Conservation (phyloP, 2,888 invertebrate genomes). For the Mayetiola destructor region DNA sequence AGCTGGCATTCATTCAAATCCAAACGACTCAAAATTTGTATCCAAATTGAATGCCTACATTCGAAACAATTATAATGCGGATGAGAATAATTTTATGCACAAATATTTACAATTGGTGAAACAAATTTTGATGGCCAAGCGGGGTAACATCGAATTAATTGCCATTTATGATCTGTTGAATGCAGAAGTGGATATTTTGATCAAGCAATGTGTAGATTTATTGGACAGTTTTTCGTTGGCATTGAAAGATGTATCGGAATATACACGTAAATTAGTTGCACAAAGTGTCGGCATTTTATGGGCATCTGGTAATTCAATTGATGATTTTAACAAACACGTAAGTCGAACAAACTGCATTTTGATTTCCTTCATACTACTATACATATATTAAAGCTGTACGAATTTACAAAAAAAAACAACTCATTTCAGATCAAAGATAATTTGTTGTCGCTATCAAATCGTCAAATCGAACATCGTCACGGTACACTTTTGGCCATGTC, state of each 20-base stretch:
- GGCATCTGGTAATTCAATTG: slow-evolving; percentile 39
- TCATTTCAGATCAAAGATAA: slow-evolving; percentile 24
- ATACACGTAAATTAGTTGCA: slow-evolving; percentile 56
- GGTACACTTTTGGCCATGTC: slow-evolving; percentile 61
- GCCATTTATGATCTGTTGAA: slow-evolving; percentile 76
- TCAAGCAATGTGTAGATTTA: slow-evolving; percentile 43
- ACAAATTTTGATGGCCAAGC: slow-evolving; percentile 46
- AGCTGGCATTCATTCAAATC: slow-evolving; percentile 45
- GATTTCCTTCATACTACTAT: too few relatives aligned
- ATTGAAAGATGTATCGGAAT: slow-evolving; percentile 58
- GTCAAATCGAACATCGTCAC: slow-evolving; percentile 56
- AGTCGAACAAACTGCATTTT: background rate
- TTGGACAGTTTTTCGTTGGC: slow-evolving; percentile 32
- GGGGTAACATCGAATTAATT: slow-evolving; percentile 47
- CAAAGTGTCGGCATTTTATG: slow-evolving; percentile 60
- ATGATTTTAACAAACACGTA: slow-evolving; percentile 41
- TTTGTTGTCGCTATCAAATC: slow-evolving; percentile 26
- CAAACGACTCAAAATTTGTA: slow-evolving; percentile 38
- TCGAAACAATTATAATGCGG: slow-evolving; percentile 37
- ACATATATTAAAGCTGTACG: background rate
- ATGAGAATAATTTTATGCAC: slow-evolving; percentile 43
- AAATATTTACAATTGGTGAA: slow-evolving; percentile 55
- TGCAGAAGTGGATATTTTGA: slow-evolving; percentile 56
- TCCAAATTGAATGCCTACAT: slow-evolving; percentile 39
- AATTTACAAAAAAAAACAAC: background rate